Evolutionary conservation across 2,797 vertebrate species (phyloP).

Genomic region (Mionectes olivaceus): DNA sequence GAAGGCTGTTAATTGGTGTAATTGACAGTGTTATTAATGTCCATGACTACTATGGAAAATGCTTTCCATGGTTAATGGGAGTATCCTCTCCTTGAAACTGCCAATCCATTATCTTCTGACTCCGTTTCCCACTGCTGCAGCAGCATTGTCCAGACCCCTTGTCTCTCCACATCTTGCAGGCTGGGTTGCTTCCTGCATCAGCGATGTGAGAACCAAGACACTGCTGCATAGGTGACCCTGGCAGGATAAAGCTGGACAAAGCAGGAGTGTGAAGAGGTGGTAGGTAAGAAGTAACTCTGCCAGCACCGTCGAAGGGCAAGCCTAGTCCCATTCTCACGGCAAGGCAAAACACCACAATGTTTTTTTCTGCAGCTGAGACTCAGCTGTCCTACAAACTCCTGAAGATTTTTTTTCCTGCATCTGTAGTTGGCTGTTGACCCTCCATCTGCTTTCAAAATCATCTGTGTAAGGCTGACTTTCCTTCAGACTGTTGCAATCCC

Average conservation of each 20-base stretch:
- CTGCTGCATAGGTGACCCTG: not conserved
- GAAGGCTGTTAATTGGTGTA: slow-evolving; percentile 19
- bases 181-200: not conserved
- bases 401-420: not conserved
- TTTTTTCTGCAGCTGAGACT: not conserved
- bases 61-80: not conserved
- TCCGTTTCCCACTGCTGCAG: not conserved
- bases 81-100: not conserved
- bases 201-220: not conserved
- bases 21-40: slow-evolving; percentile 41
- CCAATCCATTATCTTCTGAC: not conserved
- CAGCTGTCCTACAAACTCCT: not conserved
- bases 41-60: not conserved
- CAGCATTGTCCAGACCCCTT: not conserved
- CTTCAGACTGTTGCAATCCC: not conserved
- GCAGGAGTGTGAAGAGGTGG: not conserved
- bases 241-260: not conserved
- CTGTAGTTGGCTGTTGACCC: not conserved
- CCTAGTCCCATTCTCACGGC: not conserved
- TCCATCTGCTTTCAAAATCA: not conserved
- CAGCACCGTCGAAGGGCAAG: rapidly evolving
- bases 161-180: not conserved
- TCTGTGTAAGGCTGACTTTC: not conserved
- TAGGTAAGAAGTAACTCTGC: not conserved
- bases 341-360: not conserved